phyloP scores from a whole-genome alignment of 2,888 invertebrate species.

The Seira musarum region DNA sequence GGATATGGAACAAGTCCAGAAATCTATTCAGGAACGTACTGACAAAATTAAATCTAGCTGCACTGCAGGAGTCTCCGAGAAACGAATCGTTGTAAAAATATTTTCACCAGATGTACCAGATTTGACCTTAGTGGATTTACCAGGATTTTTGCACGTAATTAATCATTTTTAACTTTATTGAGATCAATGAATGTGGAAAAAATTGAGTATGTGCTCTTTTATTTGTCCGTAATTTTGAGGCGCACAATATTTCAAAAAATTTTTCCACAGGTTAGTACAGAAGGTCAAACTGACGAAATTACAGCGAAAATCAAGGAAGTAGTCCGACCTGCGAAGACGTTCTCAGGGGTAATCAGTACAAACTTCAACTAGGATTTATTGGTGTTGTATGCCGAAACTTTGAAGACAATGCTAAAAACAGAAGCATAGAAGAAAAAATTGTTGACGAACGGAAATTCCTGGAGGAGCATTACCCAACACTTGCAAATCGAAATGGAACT shows the following conservation, averaged over 20 bases:
- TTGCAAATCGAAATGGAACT: background rate
- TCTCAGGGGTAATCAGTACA: background rate
- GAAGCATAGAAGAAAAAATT: background rate
- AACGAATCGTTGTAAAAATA: background rate
- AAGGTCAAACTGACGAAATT: background rate
- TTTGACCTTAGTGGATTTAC: background rate
- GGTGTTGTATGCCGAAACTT: background rate
- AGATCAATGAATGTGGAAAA: too few relatives aligned
- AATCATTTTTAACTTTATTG: background rate
- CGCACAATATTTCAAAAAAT: too few relatives aligned
- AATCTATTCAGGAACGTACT: too few relatives aligned
- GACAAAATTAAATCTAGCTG: too few relatives aligned
- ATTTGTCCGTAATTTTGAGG: too few relatives aligned
- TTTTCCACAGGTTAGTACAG: background rate
- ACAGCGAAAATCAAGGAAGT: background rate
- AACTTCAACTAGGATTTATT: background rate
- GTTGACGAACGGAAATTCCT: background rate
- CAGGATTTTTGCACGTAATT: background rate
- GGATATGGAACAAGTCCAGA: too few relatives aligned
- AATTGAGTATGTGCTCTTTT: too few relatives aligned
- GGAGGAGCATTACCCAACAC: background rate
- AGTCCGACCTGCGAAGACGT: background rate
- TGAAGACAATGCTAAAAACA: background rate
- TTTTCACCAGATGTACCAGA: background rate
- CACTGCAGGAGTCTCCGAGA: too few relatives aligned